Conservation (phyloP, 2,113 vertebrate genomes). For the Brevimyrus niger region DNA sequence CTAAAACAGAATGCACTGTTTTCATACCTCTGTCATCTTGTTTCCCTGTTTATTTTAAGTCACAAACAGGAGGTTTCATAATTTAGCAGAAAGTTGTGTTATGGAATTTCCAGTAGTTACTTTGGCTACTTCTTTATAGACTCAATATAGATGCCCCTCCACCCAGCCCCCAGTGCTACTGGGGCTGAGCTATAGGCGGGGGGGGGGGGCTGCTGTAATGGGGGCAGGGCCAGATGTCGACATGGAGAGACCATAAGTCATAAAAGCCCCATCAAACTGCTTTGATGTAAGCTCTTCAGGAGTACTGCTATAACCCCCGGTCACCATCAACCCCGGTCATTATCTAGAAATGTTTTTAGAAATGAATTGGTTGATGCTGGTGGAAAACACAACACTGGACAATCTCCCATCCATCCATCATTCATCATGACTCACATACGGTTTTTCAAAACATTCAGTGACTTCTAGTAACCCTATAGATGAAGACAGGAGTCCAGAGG, state of each 20-base stretch:
- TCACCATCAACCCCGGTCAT: no score
- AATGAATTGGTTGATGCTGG: neutral
- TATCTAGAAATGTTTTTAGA: no score
- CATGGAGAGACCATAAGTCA: neutral
- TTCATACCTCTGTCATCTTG: neutral
- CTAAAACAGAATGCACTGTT: neutral
- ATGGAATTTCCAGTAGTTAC: neutral
- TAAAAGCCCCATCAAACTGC: neutral
- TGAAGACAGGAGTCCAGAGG: neutral
- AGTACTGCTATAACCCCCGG: neutral
- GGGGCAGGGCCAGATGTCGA: neutral
- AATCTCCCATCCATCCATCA: neutral
- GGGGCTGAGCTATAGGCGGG: neutral
- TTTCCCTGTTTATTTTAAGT: neutral
- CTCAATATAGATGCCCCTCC: neutral
- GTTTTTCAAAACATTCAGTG: neutral
- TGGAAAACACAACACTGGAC: neutral
- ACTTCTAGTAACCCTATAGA: neutral
- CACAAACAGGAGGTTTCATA: neutral
- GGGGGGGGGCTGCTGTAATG: no score
- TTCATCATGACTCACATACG: neutral
- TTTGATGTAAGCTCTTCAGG: neutral
- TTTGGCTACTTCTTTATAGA: no score
- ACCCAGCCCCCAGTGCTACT: no score
- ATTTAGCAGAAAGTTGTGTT: neutral